These are phyloP conservation scores for Musca domestica DNA, from an alignment of 1,140 invertebrate genomes.

Conservation along the genomic window DNA sequence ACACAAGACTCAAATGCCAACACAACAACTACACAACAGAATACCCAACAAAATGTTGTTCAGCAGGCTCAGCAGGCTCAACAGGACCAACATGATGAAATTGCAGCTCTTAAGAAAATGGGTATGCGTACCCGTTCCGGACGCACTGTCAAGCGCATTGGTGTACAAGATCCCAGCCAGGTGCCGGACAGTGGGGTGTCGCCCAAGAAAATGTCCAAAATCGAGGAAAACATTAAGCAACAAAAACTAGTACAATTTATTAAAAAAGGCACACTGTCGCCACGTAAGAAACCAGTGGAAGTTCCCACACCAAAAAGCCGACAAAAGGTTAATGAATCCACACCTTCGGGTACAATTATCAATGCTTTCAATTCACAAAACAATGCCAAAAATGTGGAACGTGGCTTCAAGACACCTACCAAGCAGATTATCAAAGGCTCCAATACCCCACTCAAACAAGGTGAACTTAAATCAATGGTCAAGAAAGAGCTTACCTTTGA, in stretches of 20 bases:
- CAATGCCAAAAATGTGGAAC: slow-evolving; percentile 39
- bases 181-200: slow-evolving; percentile 23
- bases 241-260: slow-evolving; percentile 49
- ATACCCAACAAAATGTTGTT: not conserved
- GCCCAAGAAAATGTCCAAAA: slow-evolving; percentile 36
- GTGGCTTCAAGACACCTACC: slow-evolving; percentile 47
- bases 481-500: slow-evolving; percentile 62
- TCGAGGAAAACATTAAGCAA: slow-evolving; percentile 37
- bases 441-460: slow-evolving; percentile 38
- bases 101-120: slow-evolving; percentile 38
- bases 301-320: not conserved
- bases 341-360: slow-evolving; percentile 29
- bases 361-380: slow-evolving; percentile 32
- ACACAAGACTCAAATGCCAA: slow-evolving; percentile 19
- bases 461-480: slow-evolving; percentile 51
- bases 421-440: slow-evolving; percentile 48
- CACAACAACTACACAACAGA: not conserved
- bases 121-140: slow-evolving; percentile 47
- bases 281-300: slow-evolving; percentile 17
- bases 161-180: slow-evolving; percentile 25
- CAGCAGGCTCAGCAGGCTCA: not conserved
- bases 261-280: slow-evolving; percentile 36
- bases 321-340: slow-evolving; percentile 34
- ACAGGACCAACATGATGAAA: slow-evolving; percentile 39
- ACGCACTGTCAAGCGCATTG: slow-evolving; percentile 44